Percentiles rank a stretch among this genome's conserved stretches.
phyloP scores from a whole-genome alignment of 2,888 invertebrate genomes.

The Neoitamus cyanurus region DNA sequence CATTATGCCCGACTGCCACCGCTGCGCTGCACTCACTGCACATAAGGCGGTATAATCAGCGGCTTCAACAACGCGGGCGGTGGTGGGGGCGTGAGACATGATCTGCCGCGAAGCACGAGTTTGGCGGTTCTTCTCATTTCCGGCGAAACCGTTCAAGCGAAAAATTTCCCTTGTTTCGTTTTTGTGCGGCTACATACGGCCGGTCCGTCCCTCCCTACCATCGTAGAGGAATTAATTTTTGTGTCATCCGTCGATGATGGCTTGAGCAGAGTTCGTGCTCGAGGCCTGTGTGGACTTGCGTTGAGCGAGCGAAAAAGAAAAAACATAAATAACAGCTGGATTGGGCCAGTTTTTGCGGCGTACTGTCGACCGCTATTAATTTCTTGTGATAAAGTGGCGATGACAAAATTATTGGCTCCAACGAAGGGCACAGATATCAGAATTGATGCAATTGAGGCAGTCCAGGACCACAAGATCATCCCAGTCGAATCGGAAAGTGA shows the following conservation, averaged over 20 bases:
- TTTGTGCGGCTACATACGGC: not conserved
- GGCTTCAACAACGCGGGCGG: not conserved
- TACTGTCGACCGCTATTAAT: not conserved
- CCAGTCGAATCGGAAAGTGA: not conserved
- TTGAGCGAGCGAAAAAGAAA: not conserved
- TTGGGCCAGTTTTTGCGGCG: not conserved
- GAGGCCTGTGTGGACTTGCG: not conserved
- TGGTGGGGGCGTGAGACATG: not conserved
- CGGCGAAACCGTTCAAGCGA: conserved; percentile 3
- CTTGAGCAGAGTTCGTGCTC: not conserved
- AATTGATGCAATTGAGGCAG: not conserved
- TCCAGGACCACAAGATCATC: not conserved
- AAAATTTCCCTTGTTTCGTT: not conserved
- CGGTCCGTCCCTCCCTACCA: not conserved
- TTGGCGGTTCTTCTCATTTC: conserved; percentile 12
- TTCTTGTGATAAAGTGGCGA: conserved; percentile 2
- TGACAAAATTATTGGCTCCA: conserved; percentile 12
- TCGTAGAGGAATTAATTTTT: not conserved
- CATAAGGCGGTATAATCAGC: not conserved
- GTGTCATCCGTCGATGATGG: not conserved
- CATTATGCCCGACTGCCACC: not conserved
- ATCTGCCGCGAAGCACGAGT: not conserved
- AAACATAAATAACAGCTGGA: not conserved
- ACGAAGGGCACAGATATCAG: not conserved
- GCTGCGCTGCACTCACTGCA: not conserved